Percentiles rank a stretch among this genome's conserved stretches.
Conservation (phyloP, 2,113 vertebrate species). For the Epinephelus lanceolatus region DNA sequence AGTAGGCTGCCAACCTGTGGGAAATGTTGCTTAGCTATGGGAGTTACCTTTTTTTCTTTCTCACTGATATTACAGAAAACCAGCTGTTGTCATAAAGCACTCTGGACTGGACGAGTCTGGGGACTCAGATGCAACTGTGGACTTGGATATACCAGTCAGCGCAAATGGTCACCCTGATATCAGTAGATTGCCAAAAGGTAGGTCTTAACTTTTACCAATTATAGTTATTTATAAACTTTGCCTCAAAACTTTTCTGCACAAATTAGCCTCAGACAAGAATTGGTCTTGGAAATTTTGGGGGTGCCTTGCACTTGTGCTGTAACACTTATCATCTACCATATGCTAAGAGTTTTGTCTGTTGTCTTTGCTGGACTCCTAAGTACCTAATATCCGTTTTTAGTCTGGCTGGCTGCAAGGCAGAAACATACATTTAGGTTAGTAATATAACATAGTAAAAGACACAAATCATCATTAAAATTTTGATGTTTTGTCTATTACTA, state of each 20-base stretch:
- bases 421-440: not conserved
- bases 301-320: not conserved
- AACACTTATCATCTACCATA: not conserved
- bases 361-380: not conserved
- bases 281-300: not conserved
- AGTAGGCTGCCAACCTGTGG: not conserved
- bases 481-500: not conserved
- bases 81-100: slow-evolving; percentile 92
- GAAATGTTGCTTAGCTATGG: not conserved
- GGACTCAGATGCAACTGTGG: slow-evolving; percentile 86
- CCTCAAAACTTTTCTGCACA: not conserved
- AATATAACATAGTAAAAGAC: too few relatives aligned
- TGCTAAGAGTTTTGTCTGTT: not conserved
- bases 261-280: not conserved
- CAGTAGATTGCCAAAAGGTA: slow-evolving; percentile 94
- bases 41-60: not conserved
- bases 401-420: not conserved
- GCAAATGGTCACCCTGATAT: slow-evolving; percentile 91
- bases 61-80: slow-evolving; percentile 87
- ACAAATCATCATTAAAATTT: not conserved
- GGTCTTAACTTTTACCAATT: not conserved
- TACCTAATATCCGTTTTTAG: not conserved
- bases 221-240: not conserved
- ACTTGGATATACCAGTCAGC: slow-evolving; percentile 84
- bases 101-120: slow-evolving; percentile 94